phyloP scores from a whole-genome alignment of 2,797 vertebrate genomes.

The Sebastes iracundus region DNA sequence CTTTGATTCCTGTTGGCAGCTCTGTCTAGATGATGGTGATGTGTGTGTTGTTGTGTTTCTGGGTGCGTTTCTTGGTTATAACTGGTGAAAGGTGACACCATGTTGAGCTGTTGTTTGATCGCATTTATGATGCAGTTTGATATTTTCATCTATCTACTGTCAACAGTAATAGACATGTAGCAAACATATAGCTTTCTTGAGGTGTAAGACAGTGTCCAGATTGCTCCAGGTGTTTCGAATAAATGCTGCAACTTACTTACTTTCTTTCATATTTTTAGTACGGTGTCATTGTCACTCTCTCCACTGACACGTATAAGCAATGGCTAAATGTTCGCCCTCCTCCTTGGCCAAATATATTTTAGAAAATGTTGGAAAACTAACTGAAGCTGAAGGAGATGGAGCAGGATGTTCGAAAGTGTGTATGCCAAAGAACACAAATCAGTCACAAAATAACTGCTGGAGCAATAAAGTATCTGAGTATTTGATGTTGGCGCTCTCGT shows the following conservation, averaged over 20 bases:
- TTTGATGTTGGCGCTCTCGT: not conserved
- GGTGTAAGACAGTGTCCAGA: not conserved
- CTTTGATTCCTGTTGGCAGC: not conserved
- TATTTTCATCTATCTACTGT: too few relatives aligned
- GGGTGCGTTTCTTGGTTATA: not conserved
- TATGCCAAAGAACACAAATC: not conserved
- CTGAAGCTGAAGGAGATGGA: not conserved
- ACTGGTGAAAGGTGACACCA: not conserved
- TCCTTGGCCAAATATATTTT: not conserved
- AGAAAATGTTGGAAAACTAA: not conserved
- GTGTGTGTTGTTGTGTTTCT: not conserved
- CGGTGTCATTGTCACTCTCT: not conserved
- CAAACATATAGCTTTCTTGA: not conserved
- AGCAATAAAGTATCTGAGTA: not conserved
- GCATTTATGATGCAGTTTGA: not conserved
- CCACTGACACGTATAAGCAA: not conserved
- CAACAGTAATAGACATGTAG: not conserved
- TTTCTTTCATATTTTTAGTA: not conserved
- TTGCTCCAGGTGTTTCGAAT: not conserved
- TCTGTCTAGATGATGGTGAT: not conserved
- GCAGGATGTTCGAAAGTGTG: not conserved
- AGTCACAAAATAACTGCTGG: not conserved
- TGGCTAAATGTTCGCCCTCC: not conserved
- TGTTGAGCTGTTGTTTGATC: not conserved
- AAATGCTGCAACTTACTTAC: not conserved